A percentile compares a stretch with the other conserved stretches of the same genome.
Evolutionary conservation across 2,113 vertebrate species (phyloP).

Genomic region (Globicephala melas): DNA sequence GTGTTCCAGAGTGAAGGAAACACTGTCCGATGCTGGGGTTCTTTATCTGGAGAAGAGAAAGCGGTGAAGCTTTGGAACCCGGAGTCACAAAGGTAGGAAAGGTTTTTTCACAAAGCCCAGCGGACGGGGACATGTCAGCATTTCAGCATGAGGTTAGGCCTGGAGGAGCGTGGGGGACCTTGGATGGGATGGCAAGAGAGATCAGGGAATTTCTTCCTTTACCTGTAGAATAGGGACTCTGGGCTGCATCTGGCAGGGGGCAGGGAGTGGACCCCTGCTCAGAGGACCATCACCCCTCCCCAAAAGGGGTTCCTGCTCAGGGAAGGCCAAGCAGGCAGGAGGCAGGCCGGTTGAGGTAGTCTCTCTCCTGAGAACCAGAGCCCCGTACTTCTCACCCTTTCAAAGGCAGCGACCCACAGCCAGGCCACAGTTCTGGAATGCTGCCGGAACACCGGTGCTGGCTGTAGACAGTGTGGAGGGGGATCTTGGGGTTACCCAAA

Average conservation of each 20-base stretch:
- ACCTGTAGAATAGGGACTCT: background rate
- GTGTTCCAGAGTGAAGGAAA: background rate
- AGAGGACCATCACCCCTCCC: background rate
- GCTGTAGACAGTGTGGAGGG: background rate
- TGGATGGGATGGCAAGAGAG: background rate
- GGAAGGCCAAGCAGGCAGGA: background rate
- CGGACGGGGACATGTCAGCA: background rate
- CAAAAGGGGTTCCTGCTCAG: background rate
- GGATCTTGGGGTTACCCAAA: slow-evolving; percentile 1
- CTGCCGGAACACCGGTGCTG: background rate
- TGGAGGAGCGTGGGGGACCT: background rate
- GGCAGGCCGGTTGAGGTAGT: background rate
- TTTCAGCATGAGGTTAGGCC: background rate
- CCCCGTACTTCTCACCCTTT: background rate
- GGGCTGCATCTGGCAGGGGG: background rate
- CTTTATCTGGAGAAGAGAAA: background rate
- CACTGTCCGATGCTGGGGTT: background rate
- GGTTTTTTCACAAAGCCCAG: background rate
- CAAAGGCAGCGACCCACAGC: background rate
- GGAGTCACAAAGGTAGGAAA: background rate
- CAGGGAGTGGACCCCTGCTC: background rate
- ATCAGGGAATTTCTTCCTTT: background rate
- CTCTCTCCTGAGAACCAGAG: background rate
- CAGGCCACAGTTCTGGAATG: background rate
- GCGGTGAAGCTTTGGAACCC: background rate